phyloP scores from a whole-genome alignment of 2,888 invertebrate genomes.

The Tachina grossa region DNA sequence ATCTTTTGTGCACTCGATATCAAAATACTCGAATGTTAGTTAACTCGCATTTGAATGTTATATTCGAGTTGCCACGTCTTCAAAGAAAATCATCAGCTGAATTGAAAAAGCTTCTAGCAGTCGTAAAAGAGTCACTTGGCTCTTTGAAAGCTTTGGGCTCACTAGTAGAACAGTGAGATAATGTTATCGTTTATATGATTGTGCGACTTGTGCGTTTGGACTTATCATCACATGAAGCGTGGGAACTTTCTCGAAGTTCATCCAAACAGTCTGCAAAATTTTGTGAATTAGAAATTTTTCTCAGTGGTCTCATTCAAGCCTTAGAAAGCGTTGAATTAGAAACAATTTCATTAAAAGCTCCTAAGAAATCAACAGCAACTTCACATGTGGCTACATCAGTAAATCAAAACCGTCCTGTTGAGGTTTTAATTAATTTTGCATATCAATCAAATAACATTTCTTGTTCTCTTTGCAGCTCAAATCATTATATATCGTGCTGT shows the following conservation, averaged over 20 bases:
- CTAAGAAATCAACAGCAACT: slow-evolving; percentile 3
- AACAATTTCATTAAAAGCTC: neutral
- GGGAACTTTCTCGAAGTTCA: slow-evolving; percentile 25
- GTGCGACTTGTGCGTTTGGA: slow-evolving; percentile 32
- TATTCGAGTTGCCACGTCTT: slow-evolving; percentile 30
- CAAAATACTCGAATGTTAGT: slow-evolving; percentile 35
- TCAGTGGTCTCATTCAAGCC: slow-evolving; percentile 36
- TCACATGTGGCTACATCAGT: slow-evolving; percentile 3
- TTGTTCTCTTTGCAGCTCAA: slow-evolving; percentile 43
- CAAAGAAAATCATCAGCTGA: slow-evolving; percentile 30
- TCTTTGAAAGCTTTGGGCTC: slow-evolving; percentile 20
- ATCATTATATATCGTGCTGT: slow-evolving; percentile 45
- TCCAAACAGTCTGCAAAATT: slow-evolving; percentile 19
- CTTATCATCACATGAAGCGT: slow-evolving; percentile 27
- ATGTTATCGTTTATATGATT: slow-evolving; percentile 27
- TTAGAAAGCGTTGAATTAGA: slow-evolving; percentile 24
- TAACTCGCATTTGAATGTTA: slow-evolving; percentile 34
- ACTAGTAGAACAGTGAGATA: slow-evolving; percentile 18
- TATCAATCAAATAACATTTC: slow-evolving; percentile 21
- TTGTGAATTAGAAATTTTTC: slow-evolving; percentile 16
- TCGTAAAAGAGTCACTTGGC: slow-evolving; percentile 32
- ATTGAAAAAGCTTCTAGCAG: slow-evolving; percentile 3
- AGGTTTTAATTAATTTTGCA: slow-evolving; percentile 30
- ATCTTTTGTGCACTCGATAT: slow-evolving; percentile 35
- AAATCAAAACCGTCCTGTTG: slow-evolving; percentile 27